Percentiles rank a stretch among this genome's conserved stretches.
These are phyloP conservation scores for Drosophila gaucha DNA, from an alignment of 2,888 invertebrate genomes.

Conservation along the genomic window DNA sequence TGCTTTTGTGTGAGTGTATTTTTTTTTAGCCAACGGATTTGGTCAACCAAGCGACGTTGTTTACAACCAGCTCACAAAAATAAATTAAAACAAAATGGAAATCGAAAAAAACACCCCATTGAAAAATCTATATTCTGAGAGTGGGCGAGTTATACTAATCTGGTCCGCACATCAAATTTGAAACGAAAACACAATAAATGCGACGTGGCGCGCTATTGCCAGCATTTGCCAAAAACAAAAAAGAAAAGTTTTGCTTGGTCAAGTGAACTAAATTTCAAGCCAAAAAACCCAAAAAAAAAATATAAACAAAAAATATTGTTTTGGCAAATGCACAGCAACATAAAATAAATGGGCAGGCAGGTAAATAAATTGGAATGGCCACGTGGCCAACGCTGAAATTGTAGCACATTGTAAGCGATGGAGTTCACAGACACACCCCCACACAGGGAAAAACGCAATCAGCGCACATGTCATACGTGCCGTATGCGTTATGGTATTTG, in stretches of 20 bases:
- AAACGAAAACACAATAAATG: conserved; percentile 35
- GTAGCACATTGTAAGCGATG: conserved; percentile 25
- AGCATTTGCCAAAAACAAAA: conserved; percentile 1
- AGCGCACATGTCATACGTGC: conserved; percentile 61
- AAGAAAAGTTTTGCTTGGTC: conserved; percentile 18
- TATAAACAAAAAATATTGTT: conserved; percentile 4
- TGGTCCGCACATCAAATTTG: conserved; percentile 24
- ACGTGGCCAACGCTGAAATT: conserved; percentile 11
- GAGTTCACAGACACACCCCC: background rate
- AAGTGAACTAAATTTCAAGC: conserved; percentile 8
- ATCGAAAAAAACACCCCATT: background rate
- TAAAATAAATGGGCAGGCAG: conserved; percentile 44
- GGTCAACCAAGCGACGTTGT: conserved; percentile 47
- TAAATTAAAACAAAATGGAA: conserved; percentile 12
- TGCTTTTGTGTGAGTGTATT: background rate
- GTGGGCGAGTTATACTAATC: background rate
- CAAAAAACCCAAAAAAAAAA: conserved; percentile 4
- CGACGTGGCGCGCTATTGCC: conserved; percentile 10
- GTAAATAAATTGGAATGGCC: conserved; percentile 49
- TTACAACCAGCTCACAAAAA: conserved; percentile 40
- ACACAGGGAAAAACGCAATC: conserved; percentile 53
- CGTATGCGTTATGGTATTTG: conserved; percentile 61
- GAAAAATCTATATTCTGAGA: conserved; percentile 13
- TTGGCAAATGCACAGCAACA: conserved; percentile 22
- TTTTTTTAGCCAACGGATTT: conserved; percentile 21